phyloP scores from a whole-genome alignment of 2,797 vertebrate genomes.

The Dallia pectoralis region DNA sequence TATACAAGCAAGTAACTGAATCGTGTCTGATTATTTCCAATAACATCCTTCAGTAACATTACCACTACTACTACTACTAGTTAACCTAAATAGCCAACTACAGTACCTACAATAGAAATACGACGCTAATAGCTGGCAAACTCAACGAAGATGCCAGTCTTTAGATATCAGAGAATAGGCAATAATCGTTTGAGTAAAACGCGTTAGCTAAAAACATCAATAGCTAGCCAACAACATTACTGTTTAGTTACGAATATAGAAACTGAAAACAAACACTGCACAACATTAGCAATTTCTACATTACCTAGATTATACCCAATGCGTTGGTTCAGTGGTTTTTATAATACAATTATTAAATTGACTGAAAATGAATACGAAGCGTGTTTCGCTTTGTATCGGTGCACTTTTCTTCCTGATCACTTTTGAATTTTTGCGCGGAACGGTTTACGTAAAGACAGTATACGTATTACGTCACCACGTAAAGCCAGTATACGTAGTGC shows the following conservation, averaged over 20 bases:
- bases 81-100: not conserved
- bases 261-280: not conserved
- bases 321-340: not conserved
- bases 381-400: not conserved
- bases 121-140: not conserved
- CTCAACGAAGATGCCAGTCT: not conserved
- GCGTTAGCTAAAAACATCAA: not conserved
- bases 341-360: not conserved
- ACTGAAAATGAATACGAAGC: not conserved
- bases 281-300: not conserved
- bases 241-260: not conserved
- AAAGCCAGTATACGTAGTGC: no score
- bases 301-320: not conserved
- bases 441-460: constrained; percentile 61
- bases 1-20: no score
- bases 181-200: not conserved
- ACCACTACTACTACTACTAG: no score
- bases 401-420: constrained; percentile 38
- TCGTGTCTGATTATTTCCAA: no score
- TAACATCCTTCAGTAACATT: no score
- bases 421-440: constrained; percentile 82
- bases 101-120: not conserved
- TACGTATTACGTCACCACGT: constrained; percentile 62
- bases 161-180: not conserved
- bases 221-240: no score